phyloP scores from a whole-genome alignment of 2,888 invertebrate genomes.

The Leptogaster cylindrica region DNA sequence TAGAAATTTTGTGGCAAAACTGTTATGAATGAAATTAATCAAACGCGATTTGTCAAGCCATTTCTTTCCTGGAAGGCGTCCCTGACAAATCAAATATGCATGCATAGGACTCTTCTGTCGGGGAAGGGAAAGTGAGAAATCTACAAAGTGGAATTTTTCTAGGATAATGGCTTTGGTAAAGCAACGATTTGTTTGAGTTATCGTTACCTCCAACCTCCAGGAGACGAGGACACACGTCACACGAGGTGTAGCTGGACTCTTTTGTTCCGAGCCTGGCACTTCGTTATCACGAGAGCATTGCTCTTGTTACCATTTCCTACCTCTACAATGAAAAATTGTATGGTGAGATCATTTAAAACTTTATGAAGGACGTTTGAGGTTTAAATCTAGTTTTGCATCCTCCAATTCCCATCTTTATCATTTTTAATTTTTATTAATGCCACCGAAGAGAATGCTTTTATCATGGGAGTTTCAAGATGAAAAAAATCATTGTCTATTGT shows the following conservation, averaged over 20 bases:
- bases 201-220: conserved; percentile 7
- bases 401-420: no score
- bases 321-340: no score
- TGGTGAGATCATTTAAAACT: no score
- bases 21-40: conserved; percentile 39
- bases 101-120: neutral
- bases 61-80: conserved; percentile 9
- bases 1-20: neutral
- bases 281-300: conserved; percentile 9
- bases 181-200: conserved; percentile 33
- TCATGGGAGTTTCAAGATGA: no score
- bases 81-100: conserved; percentile 10
- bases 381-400: no score
- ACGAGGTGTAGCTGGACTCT: no score
- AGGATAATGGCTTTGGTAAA: conserved; percentile 17
- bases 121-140: conserved; percentile 1
- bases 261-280: conserved; percentile 1
- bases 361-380: no score
- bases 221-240: no score
- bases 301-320: no score
- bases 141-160: conserved; percentile 9
- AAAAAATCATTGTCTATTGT: no score
- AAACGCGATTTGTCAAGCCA: conserved; percentile 40
- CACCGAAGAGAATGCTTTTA: no score
- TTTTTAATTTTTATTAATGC: no score